Conservation (phyloP, 1,140 invertebrate species). For the Mamestra configurata region DNA sequence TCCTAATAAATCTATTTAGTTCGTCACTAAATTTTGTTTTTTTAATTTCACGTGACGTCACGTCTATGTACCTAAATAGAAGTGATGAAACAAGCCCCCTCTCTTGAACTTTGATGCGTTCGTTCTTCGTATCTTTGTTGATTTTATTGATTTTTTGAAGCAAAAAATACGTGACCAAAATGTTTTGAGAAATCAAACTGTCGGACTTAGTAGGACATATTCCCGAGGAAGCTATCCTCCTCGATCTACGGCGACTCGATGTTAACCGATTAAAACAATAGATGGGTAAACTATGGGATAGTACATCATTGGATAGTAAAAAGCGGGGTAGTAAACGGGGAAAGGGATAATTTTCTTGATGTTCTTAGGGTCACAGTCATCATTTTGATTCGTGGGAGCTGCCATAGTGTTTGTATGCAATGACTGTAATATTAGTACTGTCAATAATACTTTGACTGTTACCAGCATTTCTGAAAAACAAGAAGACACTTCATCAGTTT, state of each 20-base stretch:
- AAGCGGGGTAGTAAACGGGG: slow-evolving; percentile 51
- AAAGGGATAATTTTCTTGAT: slow-evolving; percentile 25
- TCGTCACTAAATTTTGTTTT: no score
- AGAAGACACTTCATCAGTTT: neutral
- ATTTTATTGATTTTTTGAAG: no score
- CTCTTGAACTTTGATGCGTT: no score
- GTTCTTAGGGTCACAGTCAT: neutral
- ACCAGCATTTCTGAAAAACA: slow-evolving; percentile 21
- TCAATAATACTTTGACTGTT: neutral
- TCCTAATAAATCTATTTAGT: no score
- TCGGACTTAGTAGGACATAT: no score
- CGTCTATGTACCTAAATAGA: no score
- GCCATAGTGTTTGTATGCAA: neutral
- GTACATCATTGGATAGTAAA: slow-evolving; percentile 29
- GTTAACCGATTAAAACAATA: neutral
- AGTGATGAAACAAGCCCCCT: no score
- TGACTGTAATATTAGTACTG: neutral
- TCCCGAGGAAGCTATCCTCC: neutral
- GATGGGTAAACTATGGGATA: neutral
- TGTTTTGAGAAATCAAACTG: no score
- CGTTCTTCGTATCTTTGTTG: no score
- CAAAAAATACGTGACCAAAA: no score
- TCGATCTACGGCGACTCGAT: no score
- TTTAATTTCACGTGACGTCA: no score
- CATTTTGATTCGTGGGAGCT: neutral